A percentile compares a stretch with the other conserved stretches of the same genome.
These are phyloP conservation scores for Lates japonicus DNA, from an alignment of 2,797 vertebrate genomes.

Conservation along the genomic window DNA sequence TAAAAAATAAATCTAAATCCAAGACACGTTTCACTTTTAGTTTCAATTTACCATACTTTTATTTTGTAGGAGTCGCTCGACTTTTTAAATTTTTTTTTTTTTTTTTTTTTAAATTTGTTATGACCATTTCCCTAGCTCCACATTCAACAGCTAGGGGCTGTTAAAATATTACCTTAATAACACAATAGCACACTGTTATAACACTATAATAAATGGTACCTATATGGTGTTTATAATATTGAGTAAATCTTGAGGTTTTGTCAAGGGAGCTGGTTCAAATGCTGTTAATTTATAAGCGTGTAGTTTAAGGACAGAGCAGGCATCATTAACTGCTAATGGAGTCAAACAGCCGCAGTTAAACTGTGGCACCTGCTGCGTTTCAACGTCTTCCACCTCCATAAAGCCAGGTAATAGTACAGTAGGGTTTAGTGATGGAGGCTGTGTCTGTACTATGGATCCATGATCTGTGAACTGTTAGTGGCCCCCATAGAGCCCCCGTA, in stretches of 20 bases:
- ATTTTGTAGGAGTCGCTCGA: not conserved
- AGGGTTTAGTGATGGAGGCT: not conserved
- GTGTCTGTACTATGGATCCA: not conserved
- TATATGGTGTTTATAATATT: not conserved
- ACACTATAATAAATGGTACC: not conserved
- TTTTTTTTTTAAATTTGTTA: not conserved
- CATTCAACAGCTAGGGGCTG: not conserved
- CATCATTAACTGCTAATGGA: not conserved
- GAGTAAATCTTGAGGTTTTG: not conserved
- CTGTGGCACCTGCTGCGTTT: conserved; percentile 39
- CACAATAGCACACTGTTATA: not conserved
- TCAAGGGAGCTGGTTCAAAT: not conserved
- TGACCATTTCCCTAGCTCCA: not conserved
- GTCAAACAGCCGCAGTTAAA: not conserved
- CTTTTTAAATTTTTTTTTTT: not conserved
- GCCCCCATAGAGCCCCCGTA: too few species aligned
- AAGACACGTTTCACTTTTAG: not conserved
- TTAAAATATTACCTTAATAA: not conserved
- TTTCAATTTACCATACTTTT: not conserved
- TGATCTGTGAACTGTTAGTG: not conserved
- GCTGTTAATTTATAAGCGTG: not conserved
- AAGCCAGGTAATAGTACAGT: not conserved
- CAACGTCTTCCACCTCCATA: not conserved
- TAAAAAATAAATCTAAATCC: not conserved
- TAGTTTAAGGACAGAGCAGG: not conserved